Evolutionary conservation across 2,888 invertebrate species (phyloP).

Genomic region (Limnephilus marmoratus): DNA sequence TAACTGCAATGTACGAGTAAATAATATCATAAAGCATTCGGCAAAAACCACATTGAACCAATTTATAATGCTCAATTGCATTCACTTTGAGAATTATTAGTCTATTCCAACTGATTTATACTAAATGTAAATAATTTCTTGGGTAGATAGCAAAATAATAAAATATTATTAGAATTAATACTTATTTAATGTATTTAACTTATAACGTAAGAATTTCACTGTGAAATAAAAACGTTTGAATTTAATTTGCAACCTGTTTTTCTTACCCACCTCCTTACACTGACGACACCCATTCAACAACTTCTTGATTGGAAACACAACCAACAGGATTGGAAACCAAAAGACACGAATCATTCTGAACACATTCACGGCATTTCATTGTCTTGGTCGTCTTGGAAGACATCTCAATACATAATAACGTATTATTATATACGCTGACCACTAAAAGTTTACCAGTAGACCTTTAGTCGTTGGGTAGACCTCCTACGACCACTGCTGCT

Average conservation of each 20-base stretch:
- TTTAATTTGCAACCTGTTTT: constrained; percentile 58
- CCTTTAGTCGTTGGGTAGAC: neutral
- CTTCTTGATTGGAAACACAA: neutral
- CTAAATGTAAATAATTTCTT: constrained; percentile 57
- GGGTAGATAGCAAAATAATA: constrained; percentile 66
- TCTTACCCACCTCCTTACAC: neutral
- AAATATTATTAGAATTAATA: constrained; percentile 65
- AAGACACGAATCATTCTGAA: neutral
- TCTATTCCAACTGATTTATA: constrained; percentile 57
- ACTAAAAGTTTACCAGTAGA: neutral
- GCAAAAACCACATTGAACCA: constrained; percentile 31
- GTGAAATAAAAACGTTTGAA: constrained; percentile 65
- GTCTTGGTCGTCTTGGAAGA: neutral
- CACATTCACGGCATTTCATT: neutral
- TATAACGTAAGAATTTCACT: constrained; percentile 64
- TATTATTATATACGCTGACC: neutral
- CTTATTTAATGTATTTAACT: constrained; percentile 66
- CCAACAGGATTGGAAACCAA: too few relatives aligned
- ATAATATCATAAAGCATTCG: constrained; percentile 54
- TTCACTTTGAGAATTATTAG: constrained; percentile 40
- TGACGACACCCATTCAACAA: neutral
- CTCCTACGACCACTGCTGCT: neutral
- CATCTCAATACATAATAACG: neutral
- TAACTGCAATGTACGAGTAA: constrained; percentile 36
- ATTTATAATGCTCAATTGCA: constrained; percentile 56